phyloP scores from a whole-genome alignment of 2,888 invertebrate species.

The Dioctria linearis region DNA sequence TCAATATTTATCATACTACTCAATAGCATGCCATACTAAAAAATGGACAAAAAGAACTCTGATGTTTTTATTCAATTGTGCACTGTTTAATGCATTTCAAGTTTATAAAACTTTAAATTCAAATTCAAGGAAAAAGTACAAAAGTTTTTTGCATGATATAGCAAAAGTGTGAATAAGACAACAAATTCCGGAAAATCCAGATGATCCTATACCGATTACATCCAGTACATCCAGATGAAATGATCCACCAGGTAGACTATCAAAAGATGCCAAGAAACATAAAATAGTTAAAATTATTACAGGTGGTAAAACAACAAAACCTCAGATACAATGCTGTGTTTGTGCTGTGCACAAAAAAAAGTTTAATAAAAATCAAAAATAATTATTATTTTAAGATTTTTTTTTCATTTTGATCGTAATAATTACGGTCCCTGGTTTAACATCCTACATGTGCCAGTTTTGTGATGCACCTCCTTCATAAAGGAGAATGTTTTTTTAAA shows the following conservation, averaged over 20 bases:
- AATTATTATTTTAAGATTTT: too few species aligned
- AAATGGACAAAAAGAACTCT: too few species aligned
- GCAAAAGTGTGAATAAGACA: neutral
- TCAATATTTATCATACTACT: too few species aligned
- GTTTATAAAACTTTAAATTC: too few species aligned
- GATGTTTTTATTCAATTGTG: too few species aligned
- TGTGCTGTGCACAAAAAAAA: neutral
- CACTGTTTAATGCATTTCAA: too few species aligned
- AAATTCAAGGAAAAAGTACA: too few species aligned
- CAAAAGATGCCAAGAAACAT: conserved; percentile 14
- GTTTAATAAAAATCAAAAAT: too few species aligned
- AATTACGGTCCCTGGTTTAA: too few species aligned
- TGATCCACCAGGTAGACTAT: conserved; percentile 5
- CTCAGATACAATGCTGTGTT: conserved; percentile 4
- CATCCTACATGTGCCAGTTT: neutral
- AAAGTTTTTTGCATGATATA: neutral
- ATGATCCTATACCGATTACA: conserved; percentile 4
- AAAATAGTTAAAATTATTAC: conserved; percentile 11
- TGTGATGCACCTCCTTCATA: neutral
- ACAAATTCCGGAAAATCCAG: neutral
- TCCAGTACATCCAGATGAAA: neutral
- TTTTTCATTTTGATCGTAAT: too few species aligned
- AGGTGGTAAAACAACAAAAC: neutral
- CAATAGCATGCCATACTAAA: too few species aligned
- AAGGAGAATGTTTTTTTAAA: conserved; percentile 12